Conservation (phyloP, 2,113 vertebrate genomes). For the Eurystomus gularis region DNA sequence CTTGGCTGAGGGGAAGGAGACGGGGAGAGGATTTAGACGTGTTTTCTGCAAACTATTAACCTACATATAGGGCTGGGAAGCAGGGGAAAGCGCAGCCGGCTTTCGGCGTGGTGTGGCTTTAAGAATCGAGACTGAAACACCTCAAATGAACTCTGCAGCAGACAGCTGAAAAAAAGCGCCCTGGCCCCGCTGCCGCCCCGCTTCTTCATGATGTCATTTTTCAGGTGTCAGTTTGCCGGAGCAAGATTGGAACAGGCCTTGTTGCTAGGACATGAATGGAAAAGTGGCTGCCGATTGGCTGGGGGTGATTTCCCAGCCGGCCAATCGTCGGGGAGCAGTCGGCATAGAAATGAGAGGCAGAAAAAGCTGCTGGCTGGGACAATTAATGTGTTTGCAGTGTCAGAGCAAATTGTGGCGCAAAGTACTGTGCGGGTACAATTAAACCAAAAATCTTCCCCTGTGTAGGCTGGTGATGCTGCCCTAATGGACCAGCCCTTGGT, state of each 20-base stretch:
- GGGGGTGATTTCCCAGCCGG: constrained; percentile 53
- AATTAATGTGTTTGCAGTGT: constrained; percentile 86
- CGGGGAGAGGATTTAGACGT: background rate
- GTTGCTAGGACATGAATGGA: constrained; percentile 93
- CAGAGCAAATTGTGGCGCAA: constrained; percentile 70
- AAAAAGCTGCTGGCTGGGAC: constrained; percentile 71
- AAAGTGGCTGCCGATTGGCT: constrained; percentile 80
- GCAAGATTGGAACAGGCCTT: constrained; percentile 79
- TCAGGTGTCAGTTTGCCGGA: constrained; percentile 85
- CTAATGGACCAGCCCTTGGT: background rate
- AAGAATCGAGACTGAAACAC: constrained; percentile 86
- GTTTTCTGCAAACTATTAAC: background rate
- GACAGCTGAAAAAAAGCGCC: constrained; percentile 50
- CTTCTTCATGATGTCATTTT: constrained; percentile 88
- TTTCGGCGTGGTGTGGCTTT: constrained; percentile 77
- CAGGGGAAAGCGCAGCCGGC: background rate
- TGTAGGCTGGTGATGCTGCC: background rate
- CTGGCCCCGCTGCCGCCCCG: constrained; percentile 75
- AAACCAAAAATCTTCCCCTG: background rate
- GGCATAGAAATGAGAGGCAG: constrained; percentile 61
- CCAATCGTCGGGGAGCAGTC: constrained; percentile 77
- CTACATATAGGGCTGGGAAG: background rate
- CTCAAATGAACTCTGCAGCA: constrained; percentile 83
- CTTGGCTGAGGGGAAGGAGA: background rate
- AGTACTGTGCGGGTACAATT: constrained; percentile 5